Evolutionary conservation across 2,888 invertebrate species (phyloP).

Genomic region (Metalampra italica): DNA sequence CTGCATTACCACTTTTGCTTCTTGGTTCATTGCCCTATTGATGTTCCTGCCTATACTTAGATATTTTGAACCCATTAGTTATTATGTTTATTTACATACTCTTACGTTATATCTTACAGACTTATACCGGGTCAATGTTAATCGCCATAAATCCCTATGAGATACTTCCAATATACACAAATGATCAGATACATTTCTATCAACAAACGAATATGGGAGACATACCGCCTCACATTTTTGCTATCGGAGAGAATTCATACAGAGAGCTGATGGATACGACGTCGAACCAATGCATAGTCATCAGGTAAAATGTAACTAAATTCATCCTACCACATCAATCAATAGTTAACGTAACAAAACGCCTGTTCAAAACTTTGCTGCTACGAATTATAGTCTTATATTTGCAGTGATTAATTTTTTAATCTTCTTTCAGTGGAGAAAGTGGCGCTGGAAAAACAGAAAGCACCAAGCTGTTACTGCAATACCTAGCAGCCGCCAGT

Average conservation of each 20-base stretch:
- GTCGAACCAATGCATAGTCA: constrained; percentile 95
- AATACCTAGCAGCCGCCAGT: constrained; percentile 95
- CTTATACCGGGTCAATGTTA: constrained; percentile 96
- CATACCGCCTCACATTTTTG: constrained; percentile 96
- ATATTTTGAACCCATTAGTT: too few relatives aligned
- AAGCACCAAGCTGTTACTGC: constrained; percentile 95
- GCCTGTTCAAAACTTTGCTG: background rate
- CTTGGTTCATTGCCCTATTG: too few relatives aligned
- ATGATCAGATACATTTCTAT: constrained; percentile 91
- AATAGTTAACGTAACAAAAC: background rate
- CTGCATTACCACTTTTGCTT: too few relatives aligned
- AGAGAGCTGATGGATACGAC: constrained; percentile 85
- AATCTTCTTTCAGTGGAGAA: constrained; percentile 87
- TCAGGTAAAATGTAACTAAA: constrained; percentile 79
- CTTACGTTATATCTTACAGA: constrained; percentile 76
- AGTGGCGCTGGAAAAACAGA: constrained; percentile 98
- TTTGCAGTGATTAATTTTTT: background rate
- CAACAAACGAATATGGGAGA: constrained; percentile 90
- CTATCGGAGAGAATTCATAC: constrained; percentile 95
- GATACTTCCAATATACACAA: constrained; percentile 95
- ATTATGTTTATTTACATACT: too few relatives aligned
- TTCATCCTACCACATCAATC: background rate
- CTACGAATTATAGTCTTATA: background rate
- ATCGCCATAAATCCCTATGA: constrained; percentile 98
- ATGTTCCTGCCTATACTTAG: too few relatives aligned